phyloP scores from a whole-genome alignment of 2,113 vertebrate species.

The Cardinalis cardinalis region DNA sequence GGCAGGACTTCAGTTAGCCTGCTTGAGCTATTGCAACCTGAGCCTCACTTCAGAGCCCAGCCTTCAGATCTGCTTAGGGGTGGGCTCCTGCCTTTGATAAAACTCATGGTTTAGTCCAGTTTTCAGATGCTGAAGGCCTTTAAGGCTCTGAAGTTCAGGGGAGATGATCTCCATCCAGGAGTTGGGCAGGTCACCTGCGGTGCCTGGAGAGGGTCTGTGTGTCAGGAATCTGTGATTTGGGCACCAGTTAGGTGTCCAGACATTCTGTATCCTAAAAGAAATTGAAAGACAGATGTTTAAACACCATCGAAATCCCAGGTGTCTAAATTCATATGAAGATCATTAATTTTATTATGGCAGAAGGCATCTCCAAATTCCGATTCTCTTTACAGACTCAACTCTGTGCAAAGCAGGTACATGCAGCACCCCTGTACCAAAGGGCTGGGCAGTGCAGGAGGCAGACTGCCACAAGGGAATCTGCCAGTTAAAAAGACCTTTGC shows the following conservation, averaged over 20 bases:
- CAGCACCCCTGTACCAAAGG: neutral
- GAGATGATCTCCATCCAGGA: neutral
- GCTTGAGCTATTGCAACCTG: neutral
- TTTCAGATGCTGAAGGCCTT: neutral
- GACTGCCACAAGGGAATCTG: neutral
- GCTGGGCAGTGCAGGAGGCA: neutral
- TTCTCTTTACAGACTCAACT: neutral
- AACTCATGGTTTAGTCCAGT: neutral
- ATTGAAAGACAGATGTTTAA: neutral
- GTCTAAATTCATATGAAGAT: neutral
- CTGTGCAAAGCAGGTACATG: neutral
- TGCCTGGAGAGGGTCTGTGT: neutral
- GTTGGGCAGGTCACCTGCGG: rapidly evolving
- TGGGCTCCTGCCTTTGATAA: conserved; percentile 5
- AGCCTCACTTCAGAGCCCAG: neutral
- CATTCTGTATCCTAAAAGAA: neutral
- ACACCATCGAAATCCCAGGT: neutral
- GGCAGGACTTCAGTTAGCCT: neutral
- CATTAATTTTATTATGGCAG: neutral
- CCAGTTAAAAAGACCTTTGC: neutral
- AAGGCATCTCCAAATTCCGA: neutral
- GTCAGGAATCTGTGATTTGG: neutral
- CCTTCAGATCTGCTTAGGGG: neutral
- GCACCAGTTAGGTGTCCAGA: neutral
- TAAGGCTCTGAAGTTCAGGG: neutral